These are phyloP conservation scores for Genyomyrus donnyi DNA, from an alignment of 2,113 vertebrate genomes.

Conservation along the genomic window DNA sequence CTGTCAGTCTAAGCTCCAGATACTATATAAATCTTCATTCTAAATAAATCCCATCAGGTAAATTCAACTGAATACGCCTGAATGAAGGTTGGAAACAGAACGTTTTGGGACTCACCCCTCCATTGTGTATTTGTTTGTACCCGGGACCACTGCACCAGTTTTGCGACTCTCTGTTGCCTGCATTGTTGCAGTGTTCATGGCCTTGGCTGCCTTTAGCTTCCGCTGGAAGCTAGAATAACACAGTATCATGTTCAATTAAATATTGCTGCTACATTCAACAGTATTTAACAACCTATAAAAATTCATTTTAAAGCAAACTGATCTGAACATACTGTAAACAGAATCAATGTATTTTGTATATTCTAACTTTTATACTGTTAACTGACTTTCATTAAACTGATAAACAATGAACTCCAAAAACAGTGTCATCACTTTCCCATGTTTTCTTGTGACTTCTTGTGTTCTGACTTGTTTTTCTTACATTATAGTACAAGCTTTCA, in stretches of 20 bases:
- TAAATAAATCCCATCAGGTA: neutral
- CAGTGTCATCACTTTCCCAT: neutral
- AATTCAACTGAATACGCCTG: neutral
- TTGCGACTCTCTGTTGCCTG: slow-evolving; percentile 50
- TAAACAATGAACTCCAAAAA: neutral
- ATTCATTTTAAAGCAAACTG: neutral
- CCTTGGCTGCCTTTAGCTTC: slow-evolving; percentile 79
- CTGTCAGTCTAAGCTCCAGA: neutral
- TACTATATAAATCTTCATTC: neutral
- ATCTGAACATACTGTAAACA: neutral
- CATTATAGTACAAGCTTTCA: neutral
- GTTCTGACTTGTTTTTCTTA: neutral
- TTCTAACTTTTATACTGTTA: neutral
- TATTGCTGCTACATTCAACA: neutral
- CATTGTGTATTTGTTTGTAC: slow-evolving; percentile 84
- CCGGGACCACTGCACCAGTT: slow-evolving; percentile 69
- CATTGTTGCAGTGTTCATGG: slow-evolving; percentile 70
- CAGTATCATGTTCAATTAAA: neutral
- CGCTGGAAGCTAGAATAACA: slow-evolving; percentile 63
- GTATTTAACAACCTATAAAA: neutral
- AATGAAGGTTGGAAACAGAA: neutral
- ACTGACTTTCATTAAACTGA: neutral
- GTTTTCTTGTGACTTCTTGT: neutral
- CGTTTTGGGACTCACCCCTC: slow-evolving; percentile 70
- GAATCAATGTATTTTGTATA: neutral